Evolutionary conservation across 2,888 invertebrate genomes (phyloP), one percentile per base, ranked within the genome.

Genomic region (Rhogogaster chlorosoma): DNA sequence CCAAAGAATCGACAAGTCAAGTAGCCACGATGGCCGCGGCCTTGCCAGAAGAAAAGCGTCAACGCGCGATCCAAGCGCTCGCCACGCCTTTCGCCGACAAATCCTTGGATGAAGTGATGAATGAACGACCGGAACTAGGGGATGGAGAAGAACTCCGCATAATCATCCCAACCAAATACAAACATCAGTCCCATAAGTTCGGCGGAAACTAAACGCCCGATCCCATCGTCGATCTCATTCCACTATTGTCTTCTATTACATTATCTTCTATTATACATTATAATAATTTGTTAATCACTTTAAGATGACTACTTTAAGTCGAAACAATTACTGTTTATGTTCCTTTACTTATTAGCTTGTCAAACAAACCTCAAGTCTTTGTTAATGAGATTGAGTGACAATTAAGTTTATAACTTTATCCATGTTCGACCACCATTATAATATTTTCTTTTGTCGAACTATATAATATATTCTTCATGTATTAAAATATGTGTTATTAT

Each of bases 1-100:
- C 82, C 0, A 15, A 29, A 6, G 36, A 45, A 0, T 15, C 36
- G 0, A 49, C 26, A 0, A 86, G 83, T 18, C 82, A 75, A 15
- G 22, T 22, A 49, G 73, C 38, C 1, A n/a, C 3, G 7, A 70
- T 82, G 0, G 84, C 85, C 0, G 3, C 7, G 1, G 12, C 42
- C 0, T 57, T 87, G 53, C 77, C 78, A 1, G 10, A 78, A 10
- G 78, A 78, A 15, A 78, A 78, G 57, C 29, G 78, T 12, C 78
- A 57, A 32, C 78, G 5, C 15, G 53, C 57, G 2, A 18, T 57
- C 18, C 1, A 78, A 12, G 78, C 53, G 9, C 53, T 78, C 32
- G 6, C 9, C 0, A 53, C 32, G 4, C 78, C 78, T 2, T 36
- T 78, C 18, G 15, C 36, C 6, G n/a, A 29, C 57, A 29, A 57